Conservation (phyloP, 2,888 invertebrate species). For the Candidula unifasciata region DNA sequence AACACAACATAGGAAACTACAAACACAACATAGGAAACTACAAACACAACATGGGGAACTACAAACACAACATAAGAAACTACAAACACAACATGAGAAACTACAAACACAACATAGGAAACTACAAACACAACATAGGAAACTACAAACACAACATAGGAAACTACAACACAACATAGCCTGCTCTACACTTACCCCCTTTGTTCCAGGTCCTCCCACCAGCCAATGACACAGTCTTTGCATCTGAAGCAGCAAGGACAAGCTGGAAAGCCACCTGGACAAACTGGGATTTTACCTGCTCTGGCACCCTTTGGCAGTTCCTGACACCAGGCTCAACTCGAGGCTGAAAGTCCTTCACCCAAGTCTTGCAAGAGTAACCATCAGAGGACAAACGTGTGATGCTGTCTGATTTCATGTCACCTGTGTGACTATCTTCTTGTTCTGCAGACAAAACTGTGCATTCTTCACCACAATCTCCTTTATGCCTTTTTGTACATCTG, state of each 20-base stretch:
- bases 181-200: conserved; percentile 69
- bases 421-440: background rate
- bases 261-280: conserved; percentile 83
- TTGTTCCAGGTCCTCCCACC: conserved; percentile 70
- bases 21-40: no score
- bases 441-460: background rate
- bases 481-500: background rate
- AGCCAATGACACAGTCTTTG: conserved; percentile 49
- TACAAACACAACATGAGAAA: no score
- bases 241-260: conserved; percentile 79
- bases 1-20: no score
- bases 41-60: no score
- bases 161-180: no score
- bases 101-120: no score
- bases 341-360: conserved; percentile 69
- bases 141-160: background rate
- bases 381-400: background rate
- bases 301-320: conserved; percentile 91
- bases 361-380: conserved; percentile 28
- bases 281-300: conserved; percentile 82
- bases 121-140: no score
- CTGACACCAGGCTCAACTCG: conserved; percentile 78
- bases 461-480: background rate
- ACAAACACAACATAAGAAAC: no score
- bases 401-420: background rate